phyloP scores from a whole-genome alignment of 2,888 invertebrate species.

The Tricholauxania praeusta region DNA sequence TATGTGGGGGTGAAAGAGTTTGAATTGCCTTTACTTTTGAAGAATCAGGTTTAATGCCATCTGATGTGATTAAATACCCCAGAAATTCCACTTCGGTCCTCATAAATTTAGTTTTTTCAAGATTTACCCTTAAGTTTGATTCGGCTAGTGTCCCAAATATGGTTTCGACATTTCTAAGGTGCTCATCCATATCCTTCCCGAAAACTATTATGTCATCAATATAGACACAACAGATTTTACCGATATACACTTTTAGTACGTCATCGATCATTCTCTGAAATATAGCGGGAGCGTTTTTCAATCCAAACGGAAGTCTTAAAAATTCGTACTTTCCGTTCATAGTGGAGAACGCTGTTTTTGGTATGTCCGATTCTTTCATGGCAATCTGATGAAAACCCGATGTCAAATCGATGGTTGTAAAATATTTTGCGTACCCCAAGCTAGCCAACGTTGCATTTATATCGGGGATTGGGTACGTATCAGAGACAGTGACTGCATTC shows the following conservation, averaged over 20 bases:
- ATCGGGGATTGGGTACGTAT: conserved; percentile 10
- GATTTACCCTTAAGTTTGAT: not conserved
- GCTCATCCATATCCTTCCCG: not conserved
- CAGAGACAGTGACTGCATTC: not conserved
- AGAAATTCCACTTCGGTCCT: not conserved
- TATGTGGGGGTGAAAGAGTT: not conserved
- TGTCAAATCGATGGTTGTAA: conserved; percentile 1
- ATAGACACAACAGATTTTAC: not conserved
- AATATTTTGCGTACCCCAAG: not conserved
- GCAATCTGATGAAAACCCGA: not conserved
- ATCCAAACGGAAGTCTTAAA: conserved; percentile 1
- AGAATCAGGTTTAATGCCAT: not conserved
- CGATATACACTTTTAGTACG: not conserved
- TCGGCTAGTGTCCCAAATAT: not conserved
- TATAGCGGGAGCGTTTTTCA: conserved; percentile 11
- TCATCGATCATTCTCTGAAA: conserved; percentile 7
- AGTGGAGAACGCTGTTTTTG: not conserved
- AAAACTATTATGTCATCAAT: not conserved
- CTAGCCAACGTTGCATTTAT: not conserved
- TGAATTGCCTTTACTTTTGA: not conserved
- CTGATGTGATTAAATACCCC: not conserved
- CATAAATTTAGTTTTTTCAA: not conserved
- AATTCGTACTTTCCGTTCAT: not conserved
- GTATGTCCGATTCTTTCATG: not conserved
- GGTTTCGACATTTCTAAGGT: not conserved